Evolutionary conservation across 2,797 vertebrate genomes (phyloP).

Genomic region (Meda fulgida): DNA sequence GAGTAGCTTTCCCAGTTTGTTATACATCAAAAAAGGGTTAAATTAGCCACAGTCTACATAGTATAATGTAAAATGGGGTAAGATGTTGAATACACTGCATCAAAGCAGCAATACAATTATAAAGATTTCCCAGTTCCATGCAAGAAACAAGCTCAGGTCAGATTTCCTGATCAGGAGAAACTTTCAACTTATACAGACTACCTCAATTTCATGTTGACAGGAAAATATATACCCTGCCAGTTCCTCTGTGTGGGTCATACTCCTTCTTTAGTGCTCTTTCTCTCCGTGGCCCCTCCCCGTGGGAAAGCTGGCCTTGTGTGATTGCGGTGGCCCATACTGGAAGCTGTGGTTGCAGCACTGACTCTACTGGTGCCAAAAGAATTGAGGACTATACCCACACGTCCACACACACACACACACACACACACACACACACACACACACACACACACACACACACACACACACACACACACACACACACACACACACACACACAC

Average conservation of each 20-base stretch:
- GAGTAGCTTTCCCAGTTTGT: neutral
- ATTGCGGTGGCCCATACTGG: conserved; percentile 81
- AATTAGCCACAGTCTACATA: neutral
- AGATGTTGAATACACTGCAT: neutral
- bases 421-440: neutral
- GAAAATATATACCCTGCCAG: neutral
- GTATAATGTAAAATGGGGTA: neutral
- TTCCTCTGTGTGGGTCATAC: neutral
- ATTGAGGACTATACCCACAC: conserved; percentile 62
- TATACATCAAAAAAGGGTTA: neutral
- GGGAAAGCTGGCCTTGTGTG: conserved; percentile 79
- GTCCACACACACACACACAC: neutral
- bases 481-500: neutral
- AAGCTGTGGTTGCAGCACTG: conserved; percentile 79
- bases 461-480: neutral
- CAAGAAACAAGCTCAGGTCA: neutral
- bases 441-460: neutral
- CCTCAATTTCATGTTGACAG: conserved; percentile 21
- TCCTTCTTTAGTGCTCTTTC: conserved; percentile 23
- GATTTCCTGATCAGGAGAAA: neutral
- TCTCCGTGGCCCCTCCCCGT: conserved; percentile 73
- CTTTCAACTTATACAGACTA: neutral
- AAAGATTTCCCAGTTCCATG: neutral
- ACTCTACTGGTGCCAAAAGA: conserved; percentile 73
- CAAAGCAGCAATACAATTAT: neutral